A percentile compares a stretch with the other conserved stretches of the same genome.
Evolutionary conservation across 64 coral and sea anemone species (phyloP).

Genomic region (Platygyra sinensis): DNA sequence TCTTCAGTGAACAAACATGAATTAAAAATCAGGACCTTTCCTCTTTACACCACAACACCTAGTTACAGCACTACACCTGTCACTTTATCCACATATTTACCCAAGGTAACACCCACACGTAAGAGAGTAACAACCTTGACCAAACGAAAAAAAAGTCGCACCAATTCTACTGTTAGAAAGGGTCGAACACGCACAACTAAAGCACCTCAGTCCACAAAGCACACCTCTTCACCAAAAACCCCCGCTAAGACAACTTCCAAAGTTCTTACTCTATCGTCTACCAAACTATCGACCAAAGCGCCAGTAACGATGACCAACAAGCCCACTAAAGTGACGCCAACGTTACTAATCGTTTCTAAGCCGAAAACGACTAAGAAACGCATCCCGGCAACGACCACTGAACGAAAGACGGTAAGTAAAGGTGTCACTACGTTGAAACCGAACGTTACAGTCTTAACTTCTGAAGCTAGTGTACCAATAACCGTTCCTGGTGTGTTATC

Average conservation of each 20-base stretch:
- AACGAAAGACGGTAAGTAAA: not conserved
- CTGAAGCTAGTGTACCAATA: not conserved
- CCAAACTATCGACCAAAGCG: not conserved
- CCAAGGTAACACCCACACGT: constrained; percentile 19
- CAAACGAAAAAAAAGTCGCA: constrained; percentile 12
- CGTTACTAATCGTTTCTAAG: not conserved
- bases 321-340: not conserved
- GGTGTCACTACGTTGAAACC: not conserved
- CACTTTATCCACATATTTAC: not conserved
- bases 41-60: not conserved
- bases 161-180: not conserved
- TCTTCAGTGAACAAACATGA: constrained; percentile 19
- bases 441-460: not conserved
- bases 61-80: not conserved
- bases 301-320: not conserved
- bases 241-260: not conserved
- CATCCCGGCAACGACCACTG: not conserved
- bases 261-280: not conserved
- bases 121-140: constrained; percentile 12
- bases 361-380: not conserved
- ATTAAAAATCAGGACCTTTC: not conserved
- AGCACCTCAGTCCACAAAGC: constrained; percentile 9
- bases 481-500: not conserved
- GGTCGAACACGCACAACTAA: constrained; percentile 15
- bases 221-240: not conserved